phyloP scores from a whole-genome alignment of 1,140 invertebrate genomes.

The Campoletis sonorensis region DNA sequence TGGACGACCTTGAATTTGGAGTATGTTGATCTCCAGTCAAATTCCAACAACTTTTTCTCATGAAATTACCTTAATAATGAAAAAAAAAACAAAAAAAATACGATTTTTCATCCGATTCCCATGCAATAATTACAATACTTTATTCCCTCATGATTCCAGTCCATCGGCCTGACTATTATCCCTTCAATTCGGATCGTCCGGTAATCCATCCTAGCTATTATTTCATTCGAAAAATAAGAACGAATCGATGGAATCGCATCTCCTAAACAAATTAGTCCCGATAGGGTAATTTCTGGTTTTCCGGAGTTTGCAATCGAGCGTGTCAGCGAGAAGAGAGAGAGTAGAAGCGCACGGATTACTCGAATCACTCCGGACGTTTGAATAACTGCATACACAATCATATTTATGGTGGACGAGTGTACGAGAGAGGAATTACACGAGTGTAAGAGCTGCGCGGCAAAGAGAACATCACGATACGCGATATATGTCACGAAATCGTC shows the following conservation, averaged over 20 bases:
- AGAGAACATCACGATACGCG: slow-evolving; percentile 1
- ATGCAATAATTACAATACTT: too few relatives aligned
- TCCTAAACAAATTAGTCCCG: not conserved
- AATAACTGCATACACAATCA: slow-evolving; percentile 34
- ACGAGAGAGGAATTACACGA: slow-evolving; percentile 11
- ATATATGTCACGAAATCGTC: slow-evolving; percentile 23
- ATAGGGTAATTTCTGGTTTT: slow-evolving; percentile 13
- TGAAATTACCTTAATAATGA: too few relatives aligned
- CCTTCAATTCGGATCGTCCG: too few relatives aligned
- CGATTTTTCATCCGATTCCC: too few relatives aligned
- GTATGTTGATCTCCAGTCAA: too few relatives aligned
- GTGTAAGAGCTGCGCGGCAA: not conserved
- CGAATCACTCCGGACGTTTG: slow-evolving; percentile 27
- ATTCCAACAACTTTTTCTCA: too few relatives aligned
- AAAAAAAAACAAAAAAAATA: too few relatives aligned
- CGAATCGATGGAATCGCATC: not conserved
- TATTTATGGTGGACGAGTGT: slow-evolving; percentile 26
- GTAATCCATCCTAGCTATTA: not conserved
- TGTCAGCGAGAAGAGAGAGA: not conserved
- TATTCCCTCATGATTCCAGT: too few relatives aligned
- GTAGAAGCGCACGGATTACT: not conserved
- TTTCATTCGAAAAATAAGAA: not conserved
- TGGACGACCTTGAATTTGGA: too few relatives aligned
- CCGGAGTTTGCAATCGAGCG: not conserved
- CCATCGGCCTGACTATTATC: too few relatives aligned